Conservation (phyloP, 2,888 invertebrate genomes). For the Eristalis intricaria region DNA sequence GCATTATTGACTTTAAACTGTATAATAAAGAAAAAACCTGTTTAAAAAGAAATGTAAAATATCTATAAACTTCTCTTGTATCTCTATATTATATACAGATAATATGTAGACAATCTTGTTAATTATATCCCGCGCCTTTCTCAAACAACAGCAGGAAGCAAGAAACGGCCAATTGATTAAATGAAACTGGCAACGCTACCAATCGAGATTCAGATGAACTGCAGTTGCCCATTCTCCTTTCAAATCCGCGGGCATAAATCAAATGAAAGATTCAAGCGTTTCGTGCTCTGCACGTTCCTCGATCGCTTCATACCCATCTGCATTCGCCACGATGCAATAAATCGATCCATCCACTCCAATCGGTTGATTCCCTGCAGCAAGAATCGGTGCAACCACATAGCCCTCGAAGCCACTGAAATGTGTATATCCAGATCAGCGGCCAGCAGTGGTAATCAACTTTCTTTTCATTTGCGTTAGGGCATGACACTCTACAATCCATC, state of each 20-base stretch:
- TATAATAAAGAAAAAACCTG: too few species aligned
- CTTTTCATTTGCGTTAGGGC: constrained; percentile 69
- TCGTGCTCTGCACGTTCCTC: constrained; percentile 55
- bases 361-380: constrained; percentile 15
- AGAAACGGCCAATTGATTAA: background rate
- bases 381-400: constrained; percentile 11
- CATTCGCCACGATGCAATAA: constrained; percentile 32
- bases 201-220: constrained; percentile 15
- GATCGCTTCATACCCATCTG: constrained; percentile 26
- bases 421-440: constrained; percentile 51
- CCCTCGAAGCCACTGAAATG: constrained; percentile 52
- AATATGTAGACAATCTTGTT: too few species aligned
- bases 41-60: too few species aligned
- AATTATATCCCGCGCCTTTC: too few species aligned
- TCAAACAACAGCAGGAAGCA: too few species aligned
- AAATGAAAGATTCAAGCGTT: constrained; percentile 66
- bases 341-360: constrained; percentile 53
- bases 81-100: too few species aligned
- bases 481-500: constrained; percentile 67
- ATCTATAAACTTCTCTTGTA: too few species aligned
- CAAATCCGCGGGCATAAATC: constrained; percentile 64
- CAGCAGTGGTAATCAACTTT: constrained; percentile 59
- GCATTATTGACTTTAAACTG: too few species aligned
- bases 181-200: constrained; percentile 27
- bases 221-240: constrained; percentile 21